phyloP scores from a whole-genome alignment of 2,113 vertebrate species.

The Charina bottae region DNA sequence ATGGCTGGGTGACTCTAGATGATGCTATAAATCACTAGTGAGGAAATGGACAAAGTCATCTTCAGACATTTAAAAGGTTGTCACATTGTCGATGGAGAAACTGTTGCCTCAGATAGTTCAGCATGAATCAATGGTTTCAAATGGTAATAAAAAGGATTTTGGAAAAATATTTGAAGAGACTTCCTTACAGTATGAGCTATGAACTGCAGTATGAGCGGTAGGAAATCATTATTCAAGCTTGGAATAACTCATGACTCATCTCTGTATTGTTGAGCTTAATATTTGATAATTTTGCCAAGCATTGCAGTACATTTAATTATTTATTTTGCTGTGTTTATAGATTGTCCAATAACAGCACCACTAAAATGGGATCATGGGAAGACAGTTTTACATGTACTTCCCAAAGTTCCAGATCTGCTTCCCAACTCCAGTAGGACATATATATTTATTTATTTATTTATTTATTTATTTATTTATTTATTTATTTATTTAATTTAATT shows the following conservation, averaged over 20 bases:
- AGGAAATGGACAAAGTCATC: not conserved
- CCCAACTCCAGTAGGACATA: not conserved
- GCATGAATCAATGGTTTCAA: not conserved
- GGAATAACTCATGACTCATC: not conserved
- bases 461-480: too few species aligned
- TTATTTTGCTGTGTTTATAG: not conserved
- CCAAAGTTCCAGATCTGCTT: not conserved
- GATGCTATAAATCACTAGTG: not conserved
- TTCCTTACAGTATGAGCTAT: not conserved
- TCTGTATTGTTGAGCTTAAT: not conserved
- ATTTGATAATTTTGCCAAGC: not conserved
- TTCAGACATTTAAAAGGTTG: not conserved
- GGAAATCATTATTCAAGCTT: not conserved
- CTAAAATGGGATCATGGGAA: not conserved
- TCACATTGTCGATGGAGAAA: not conserved
- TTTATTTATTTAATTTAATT: too few species aligned
- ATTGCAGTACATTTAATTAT: not conserved
- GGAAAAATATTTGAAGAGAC: not conserved
- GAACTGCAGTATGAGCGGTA: not conserved
- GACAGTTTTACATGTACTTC: not conserved
- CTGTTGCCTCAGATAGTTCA: not conserved
- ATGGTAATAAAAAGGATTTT: not conserved
- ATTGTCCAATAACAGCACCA: not conserved
- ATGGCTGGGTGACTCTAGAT: not conserved
- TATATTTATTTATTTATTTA: too few species aligned